Percentiles rank a stretch among this genome's conserved stretches.
phyloP scores from a whole-genome alignment of 2,797 vertebrate genomes.

The Crypturellus tataupa region DNA sequence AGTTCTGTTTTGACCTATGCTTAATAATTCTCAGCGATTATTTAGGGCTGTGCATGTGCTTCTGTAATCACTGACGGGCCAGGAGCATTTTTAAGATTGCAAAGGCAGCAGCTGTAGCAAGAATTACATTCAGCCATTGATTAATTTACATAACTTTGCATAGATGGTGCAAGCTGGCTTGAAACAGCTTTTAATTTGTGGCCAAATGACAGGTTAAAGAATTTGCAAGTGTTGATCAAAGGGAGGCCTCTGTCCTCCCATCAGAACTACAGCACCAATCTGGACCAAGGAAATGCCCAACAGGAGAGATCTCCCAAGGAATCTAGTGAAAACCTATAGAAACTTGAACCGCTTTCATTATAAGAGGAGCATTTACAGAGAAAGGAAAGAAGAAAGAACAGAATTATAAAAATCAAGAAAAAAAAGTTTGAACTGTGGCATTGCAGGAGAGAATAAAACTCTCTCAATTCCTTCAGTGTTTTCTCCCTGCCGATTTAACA shows the following conservation, averaged over 20 bases:
- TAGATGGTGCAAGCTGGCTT: not conserved
- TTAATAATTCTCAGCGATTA: not conserved
- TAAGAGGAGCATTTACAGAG: not conserved
- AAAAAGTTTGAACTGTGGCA: not conserved
- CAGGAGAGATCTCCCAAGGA: not conserved
- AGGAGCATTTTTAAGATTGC: not conserved
- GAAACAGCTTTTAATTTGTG: not conserved
- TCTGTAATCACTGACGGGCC: not conserved
- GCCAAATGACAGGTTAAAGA: not conserved
- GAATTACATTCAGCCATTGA: not conserved
- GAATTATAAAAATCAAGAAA: not conserved
- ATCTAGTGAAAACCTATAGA: not conserved
- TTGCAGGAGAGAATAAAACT: accelerated
- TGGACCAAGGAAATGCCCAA: not conserved
- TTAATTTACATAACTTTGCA: not conserved
- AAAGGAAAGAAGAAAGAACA: not conserved
- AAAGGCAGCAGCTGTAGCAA: not conserved
- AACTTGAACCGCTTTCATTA: not conserved
- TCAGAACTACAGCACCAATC: not conserved
- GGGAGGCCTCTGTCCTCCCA: not conserved
- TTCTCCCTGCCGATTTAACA: not conserved
- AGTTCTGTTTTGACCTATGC: not conserved
- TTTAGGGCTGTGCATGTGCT: not conserved
- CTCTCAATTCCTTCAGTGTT: not conserved
- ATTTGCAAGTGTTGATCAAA: not conserved